These are phyloP conservation scores for Larimichthys polyactis DNA, from an alignment of 2,113 vertebrate species.

Conservation along the genomic window DNA sequence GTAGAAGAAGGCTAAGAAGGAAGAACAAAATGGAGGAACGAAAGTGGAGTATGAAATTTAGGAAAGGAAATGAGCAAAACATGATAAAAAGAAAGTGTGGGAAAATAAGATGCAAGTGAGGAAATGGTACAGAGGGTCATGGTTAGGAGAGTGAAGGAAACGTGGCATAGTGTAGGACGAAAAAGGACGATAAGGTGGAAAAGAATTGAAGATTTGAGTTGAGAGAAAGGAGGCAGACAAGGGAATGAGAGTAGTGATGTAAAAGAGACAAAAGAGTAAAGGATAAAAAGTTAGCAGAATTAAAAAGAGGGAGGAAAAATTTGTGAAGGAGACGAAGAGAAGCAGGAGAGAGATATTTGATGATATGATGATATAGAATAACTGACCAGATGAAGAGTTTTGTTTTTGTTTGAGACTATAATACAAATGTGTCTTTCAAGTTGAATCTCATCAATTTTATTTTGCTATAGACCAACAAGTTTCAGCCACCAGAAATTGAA, in stretches of 20 bases:
- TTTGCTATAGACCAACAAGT: too few relatives aligned
- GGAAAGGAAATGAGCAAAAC: not conserved
- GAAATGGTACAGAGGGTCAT: conserved; percentile 11
- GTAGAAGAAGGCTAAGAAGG: not conserved
- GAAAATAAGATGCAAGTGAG: not conserved
- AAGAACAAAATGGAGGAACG: not conserved
- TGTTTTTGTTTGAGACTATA: too few relatives aligned
- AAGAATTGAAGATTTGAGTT: not conserved
- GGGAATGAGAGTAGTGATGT: not conserved
- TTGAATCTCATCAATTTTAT: too few relatives aligned
- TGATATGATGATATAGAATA: not conserved
- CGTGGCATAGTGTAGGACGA: not conserved
- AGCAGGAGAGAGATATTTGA: not conserved
- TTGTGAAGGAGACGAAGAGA: not conserved
- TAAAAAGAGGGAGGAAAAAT: not conserved
- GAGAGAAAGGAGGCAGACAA: not conserved
- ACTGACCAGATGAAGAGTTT: too few relatives aligned
- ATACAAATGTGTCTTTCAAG: too few relatives aligned
- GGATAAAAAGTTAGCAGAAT: not conserved
- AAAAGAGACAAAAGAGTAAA: not conserved
- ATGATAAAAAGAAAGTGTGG: not conserved
- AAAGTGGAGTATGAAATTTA: conserved; percentile 15
- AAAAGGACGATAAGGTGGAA: not conserved
- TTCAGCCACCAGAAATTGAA: too few relatives aligned
- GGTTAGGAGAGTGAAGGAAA: not conserved